Evolutionary conservation across 2,113 vertebrate species (phyloP).

Genomic region (Campylorhamphus procurvoides): DNA sequence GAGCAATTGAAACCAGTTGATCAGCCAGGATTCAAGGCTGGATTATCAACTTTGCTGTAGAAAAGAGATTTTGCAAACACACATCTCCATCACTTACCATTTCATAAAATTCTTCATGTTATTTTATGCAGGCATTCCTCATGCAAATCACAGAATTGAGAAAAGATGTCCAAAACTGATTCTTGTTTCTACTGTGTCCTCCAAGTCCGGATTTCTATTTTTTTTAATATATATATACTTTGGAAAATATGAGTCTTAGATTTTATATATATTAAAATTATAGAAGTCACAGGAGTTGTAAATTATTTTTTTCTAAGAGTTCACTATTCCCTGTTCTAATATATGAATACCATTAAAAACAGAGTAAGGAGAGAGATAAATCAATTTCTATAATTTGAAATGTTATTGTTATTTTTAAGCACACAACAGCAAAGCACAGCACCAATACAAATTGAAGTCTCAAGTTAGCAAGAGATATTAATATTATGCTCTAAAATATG

Average conservation of each 20-base stretch:
- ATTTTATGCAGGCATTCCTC: neutral
- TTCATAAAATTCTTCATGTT: neutral
- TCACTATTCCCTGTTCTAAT: neutral
- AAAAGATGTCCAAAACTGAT: neutral
- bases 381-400: neutral
- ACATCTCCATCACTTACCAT: neutral
- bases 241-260: neutral
- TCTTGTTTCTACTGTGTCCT: neutral
- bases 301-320: neutral
- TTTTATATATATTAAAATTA: neutral
- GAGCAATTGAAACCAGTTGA: neutral
- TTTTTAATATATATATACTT: neutral
- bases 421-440: neutral
- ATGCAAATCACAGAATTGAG: neutral
- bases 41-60: neutral
- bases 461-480: neutral
- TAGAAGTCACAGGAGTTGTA: neutral
- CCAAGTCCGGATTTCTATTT: neutral
- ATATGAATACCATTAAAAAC: neutral
- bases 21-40: neutral
- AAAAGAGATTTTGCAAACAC: neutral
- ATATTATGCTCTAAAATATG: neutral
- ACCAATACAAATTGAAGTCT: neutral
- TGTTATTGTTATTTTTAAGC: constrained; percentile 10
- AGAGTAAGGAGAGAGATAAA: neutral